phyloP scores from a whole-genome alignment of 2,797 vertebrate species.

The Pipistrellus nathusii region DNA sequence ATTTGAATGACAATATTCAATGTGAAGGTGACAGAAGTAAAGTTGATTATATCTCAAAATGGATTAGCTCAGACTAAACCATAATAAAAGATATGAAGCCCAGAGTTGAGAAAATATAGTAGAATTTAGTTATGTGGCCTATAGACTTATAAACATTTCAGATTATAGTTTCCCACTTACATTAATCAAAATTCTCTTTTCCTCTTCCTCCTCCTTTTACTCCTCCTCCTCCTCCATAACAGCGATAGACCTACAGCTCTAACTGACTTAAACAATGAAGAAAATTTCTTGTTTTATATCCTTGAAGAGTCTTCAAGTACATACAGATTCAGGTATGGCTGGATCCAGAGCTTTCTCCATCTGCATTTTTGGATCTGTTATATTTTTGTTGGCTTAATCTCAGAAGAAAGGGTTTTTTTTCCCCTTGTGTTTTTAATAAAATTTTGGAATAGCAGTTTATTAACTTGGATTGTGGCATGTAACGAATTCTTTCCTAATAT shows the following conservation, averaged over 20 bases:
- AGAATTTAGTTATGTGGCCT: neutral
- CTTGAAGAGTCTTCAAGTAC: neutral
- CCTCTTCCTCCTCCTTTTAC: rapidly evolving
- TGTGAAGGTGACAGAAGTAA: conserved; percentile 48
- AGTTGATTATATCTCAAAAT: neutral
- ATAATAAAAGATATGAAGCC: neutral
- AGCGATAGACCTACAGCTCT: neutral
- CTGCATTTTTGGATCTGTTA: neutral
- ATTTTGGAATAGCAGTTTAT: neutral
- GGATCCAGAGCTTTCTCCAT: neutral
- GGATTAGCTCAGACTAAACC: neutral
- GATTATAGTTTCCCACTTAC: neutral
- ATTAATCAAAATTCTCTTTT: neutral
- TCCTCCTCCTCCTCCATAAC: neutral
- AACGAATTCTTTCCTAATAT: neutral
- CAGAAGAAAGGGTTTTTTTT: neutral
- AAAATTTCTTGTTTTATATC: neutral
- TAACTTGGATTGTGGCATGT: neutral
- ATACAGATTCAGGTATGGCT: neutral
- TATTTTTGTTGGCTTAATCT: neutral
- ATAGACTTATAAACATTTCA: neutral
- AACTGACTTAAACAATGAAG: neutral
- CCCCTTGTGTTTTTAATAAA: neutral
- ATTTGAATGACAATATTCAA: conserved; percentile 16
- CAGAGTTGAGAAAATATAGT: neutral